phyloP scores from a whole-genome alignment of 2,113 vertebrate genomes.

The Rhinoptilus africanus region DNA sequence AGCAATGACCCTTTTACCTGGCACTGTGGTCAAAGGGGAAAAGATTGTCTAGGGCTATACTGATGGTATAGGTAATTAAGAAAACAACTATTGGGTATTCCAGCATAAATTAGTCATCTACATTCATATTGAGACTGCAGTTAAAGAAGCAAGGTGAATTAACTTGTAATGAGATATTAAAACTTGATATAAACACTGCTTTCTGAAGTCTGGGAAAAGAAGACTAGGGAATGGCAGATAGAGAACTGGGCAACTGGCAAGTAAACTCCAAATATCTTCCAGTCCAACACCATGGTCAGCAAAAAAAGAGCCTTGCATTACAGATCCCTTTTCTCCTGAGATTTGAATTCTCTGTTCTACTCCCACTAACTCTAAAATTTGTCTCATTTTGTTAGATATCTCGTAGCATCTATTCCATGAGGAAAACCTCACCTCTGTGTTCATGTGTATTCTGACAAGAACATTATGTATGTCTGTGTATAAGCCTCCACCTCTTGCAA shows the following conservation, averaged over 20 bases:
- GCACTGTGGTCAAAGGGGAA: not conserved
- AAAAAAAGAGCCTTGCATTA: not conserved
- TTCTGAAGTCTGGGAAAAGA: not conserved
- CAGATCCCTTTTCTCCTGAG: not conserved
- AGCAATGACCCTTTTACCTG: not conserved
- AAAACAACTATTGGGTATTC: not conserved
- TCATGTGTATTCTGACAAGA: not conserved
- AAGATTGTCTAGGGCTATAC: not conserved
- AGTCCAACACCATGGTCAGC: not conserved
- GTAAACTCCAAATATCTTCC: not conserved
- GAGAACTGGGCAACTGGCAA: not conserved
- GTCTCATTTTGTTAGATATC: not conserved
- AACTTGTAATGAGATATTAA: not conserved
- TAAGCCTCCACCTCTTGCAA: not conserved
- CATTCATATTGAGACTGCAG: constrained; percentile 22
- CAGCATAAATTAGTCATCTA: constrained; percentile 1
- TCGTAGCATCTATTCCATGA: not conserved
- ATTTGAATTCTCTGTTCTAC: not conserved
- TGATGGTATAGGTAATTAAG: not conserved
- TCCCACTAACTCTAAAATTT: not conserved
- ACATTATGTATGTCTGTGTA: not conserved
- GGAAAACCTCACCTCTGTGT: not conserved
- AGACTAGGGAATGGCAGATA: not conserved
- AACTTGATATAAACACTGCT: not conserved
- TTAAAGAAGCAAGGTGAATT: constrained; percentile 46